Base-by-base conservation (phyloP, 1,140 invertebrate species). In the Scaptomyza hsui region DNA sequence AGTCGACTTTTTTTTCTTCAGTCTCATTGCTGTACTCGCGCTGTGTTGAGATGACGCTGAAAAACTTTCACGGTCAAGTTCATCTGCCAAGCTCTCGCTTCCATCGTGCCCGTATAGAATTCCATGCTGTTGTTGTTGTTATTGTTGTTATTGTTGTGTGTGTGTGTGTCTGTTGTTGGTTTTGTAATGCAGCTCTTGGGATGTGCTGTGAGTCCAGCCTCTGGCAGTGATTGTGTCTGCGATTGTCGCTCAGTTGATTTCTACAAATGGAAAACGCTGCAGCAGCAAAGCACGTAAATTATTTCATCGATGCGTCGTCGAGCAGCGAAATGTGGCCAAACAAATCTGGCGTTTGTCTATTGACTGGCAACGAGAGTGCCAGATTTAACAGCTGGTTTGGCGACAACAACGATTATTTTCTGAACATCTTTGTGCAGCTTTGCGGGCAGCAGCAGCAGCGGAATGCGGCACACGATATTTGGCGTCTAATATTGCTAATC, bases 61-160 rank as follows among this genome's bases (percentile, higher is more conserved):
- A 72, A 29, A 62, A 72, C 78, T 89, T 89, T 89, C 86, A 89
- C 86, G 86, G 86, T 89, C 86, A 89, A 89, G 86, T 89, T 89
- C 86, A 89, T 89, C 65, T 75, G 55, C 39, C 41, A 42, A 60
- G 37, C 65, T 64, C 51, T 69, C 32, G 47, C 32, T 44, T 29
- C 18, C 55, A 64, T 49, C 65, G 61, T 61, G 49, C 1, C 1
- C 6, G 49, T 75, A 68, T 72, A 72, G 64, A 72, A 72, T 72
- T 72, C 56, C 70, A 18, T 55, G 64, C 64, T 56, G 19, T 59
- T 49, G 55, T 42, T 63, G 37, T 45, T 3, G n/a, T n/a, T n/a
- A n/a, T 5, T 35, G 13, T 12, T 19, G 13, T 15, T 12, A 32
- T 42, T 26, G 37, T 55, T 69, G 56, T 78, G n/a, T n/a, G n/a